Evolutionary conservation across 1,140 invertebrate species (phyloP), one percentile per base, ranked within the genome.

Genomic region (Coenobita brevimanus): DNA sequence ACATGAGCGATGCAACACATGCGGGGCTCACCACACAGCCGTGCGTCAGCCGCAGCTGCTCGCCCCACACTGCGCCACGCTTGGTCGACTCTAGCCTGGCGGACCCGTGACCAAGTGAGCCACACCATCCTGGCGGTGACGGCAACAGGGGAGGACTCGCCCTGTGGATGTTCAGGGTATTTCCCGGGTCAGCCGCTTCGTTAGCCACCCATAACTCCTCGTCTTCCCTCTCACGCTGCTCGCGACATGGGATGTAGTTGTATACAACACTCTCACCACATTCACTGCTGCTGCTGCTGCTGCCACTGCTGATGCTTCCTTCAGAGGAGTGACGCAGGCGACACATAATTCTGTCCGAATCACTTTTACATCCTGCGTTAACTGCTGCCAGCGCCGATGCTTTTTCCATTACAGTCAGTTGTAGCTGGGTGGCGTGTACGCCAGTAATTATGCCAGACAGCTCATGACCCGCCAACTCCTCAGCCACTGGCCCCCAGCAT

Each of bases 201-300:
- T 89, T 90, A 30, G 88, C 81, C 13, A 90, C 87, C 89, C 86
- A 90, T n/a, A 90, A 46, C 62, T 90, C 89, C 33, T 89, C 89
- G 38, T 89, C 87, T 57, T 89, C 87, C 80, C 71, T 82, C 36
- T 90, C 89, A 24, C 76, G n/a, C 38, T 90, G 82, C 17, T 89
- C 89, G 10, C 88, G 73, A 30, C 81, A 83, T 0, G 75, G 88
- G 54, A 83, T 80, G 43, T 83, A 84, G 46, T 54, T 76, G 21
- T 79, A 76, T 3, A 89, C 75, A 38, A 80, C 76, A 67, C 81
- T 83, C n/a, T 76, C 57, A 2, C 57, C 80, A n/a, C 88, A 54
- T 57, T 60, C 80, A n/a, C 88, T 57, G 75, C 71, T 82, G 21
- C 41, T 83, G 69, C 24, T 82, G 73, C 82, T 83, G 30, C 78